Base-by-base conservation (phyloP, 2,797 vertebrate genomes). In the Pitangus sulphuratus region DNA sequence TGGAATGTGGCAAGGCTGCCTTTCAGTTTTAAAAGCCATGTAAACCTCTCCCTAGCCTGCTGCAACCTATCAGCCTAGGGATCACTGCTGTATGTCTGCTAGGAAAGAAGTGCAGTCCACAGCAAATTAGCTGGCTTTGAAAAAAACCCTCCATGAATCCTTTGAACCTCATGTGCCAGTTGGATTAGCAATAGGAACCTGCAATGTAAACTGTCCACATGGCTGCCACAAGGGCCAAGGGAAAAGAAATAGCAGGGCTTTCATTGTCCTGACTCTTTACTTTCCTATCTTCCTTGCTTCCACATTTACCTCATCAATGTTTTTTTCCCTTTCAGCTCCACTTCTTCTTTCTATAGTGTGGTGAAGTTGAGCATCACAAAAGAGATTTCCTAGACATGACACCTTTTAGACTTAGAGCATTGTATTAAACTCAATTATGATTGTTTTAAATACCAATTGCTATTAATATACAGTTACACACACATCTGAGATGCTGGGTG, bases 11-110 rank as follows among this genome's bases (percentile, higher is more conserved):
- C 90, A 96, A 94, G 61, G 70, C 85, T 95, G 92, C 66, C 66
- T 96, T 92, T 93, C 71, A 91, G 77, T 72, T 96, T 94, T 91
- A 86, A 93, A 96, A 96, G 64, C 89, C 3, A 0, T 81, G 84
- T 95, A 95, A 96, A 95, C 89, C 85, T 47, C 53, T 91, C 77
- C 61, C 42, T 35, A 69, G 76, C 62, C 65, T 77, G 37, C 87
- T 93, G 91, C 92, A 89, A 58, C 91, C 87, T 74, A 9, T 77
- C 62, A 75, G 57, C 62, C n/a, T 25, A 42, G 45, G 66, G 54
- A 95, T 65, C 28, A 56, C 64, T 0, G 0, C 13, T 78, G 60
- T 37, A 11, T 15, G 28, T 84, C 75, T 5, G 9, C 84, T 64
- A 48, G 58, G 71, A 84, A 57, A 17, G 50, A 88, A 84, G 89